Evolutionary conservation across 2,888 invertebrate species (phyloP), one percentile per base, ranked within the genome.

Genomic region (Nymphalis urticae): DNA sequence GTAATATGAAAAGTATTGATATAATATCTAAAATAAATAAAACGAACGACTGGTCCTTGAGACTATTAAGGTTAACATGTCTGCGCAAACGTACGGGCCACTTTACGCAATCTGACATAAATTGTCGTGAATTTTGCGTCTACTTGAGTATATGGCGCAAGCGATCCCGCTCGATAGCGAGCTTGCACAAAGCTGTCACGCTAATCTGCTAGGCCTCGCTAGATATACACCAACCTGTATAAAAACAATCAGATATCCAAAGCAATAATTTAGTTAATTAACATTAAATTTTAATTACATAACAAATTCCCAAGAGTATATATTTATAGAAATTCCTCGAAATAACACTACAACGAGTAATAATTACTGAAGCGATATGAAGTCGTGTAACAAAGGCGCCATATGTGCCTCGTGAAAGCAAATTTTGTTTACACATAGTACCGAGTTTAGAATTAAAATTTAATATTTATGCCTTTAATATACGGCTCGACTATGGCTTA

Each of bases 321-420:
- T 51, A 32, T 53, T 27, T 61, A 61, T 61, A 53, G 66, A 66
- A 66, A 66, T 62, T 66, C 56, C 61, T 19, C 61, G 48, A 62
- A 66, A 66, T 66, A 48, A 66, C 48, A 54, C 61, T 61, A 62
- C 66, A 66, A 54, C 54, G 61, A 36, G 36, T 17, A 66, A 66
- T 66, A 62, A 66, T 66, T 66, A 61, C 66, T 62, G 32, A 61
- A 62, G 61, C 66, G 48, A 66, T 53, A 62, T 61, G 54, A 54
- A 61, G 66, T 61, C 32, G 24, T 54, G 66, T 66, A 54, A 66
- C 60, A 66, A 62, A 61, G 66, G 66, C 61, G 48, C 66, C 66
- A 66, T 66, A 53, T 66, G 66, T 61, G 54, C 61, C 61, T 53
- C 21, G 27, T n/a, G 66, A 66, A 66, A 66, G 66, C 54, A 53